phyloP scores from a whole-genome alignment of 2,888 invertebrate genomes.

The Leucozona laternaria region DNA sequence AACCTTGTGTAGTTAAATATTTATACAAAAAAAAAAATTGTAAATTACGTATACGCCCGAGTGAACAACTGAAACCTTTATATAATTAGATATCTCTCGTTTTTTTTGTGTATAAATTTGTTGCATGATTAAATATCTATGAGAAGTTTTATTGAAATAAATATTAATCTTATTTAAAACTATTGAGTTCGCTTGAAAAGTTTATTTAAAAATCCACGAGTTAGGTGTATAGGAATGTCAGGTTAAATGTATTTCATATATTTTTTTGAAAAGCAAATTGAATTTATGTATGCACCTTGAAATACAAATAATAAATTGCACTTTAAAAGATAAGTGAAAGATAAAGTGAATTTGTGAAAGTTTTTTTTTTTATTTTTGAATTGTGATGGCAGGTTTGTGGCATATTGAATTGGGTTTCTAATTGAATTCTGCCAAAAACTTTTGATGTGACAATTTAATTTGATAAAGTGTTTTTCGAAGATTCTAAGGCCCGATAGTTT shows the following conservation, averaged over 20 bases:
- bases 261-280: neutral
- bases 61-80: neutral
- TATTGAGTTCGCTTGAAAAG: neutral
- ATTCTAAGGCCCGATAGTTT: too few species aligned
- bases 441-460: neutral
- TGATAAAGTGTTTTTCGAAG: neutral
- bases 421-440: neutral
- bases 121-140: neutral
- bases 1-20: neutral
- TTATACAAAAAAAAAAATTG: neutral
- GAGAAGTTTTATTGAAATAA: neutral
- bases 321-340: neutral
- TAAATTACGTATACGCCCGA: conserved; percentile 46
- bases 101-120: neutral
- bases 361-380: neutral
- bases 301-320: neutral
- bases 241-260: neutral
- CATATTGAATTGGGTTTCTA: neutral
- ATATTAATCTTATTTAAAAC: neutral
- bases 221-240: neutral
- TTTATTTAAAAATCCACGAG: neutral
- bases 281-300: neutral
- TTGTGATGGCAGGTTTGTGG: neutral
- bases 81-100: neutral
- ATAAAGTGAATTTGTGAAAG: neutral